Evolutionary conservation across 2,888 invertebrate species (phyloP).

Genomic region (Balanococcus diminutus): DNA sequence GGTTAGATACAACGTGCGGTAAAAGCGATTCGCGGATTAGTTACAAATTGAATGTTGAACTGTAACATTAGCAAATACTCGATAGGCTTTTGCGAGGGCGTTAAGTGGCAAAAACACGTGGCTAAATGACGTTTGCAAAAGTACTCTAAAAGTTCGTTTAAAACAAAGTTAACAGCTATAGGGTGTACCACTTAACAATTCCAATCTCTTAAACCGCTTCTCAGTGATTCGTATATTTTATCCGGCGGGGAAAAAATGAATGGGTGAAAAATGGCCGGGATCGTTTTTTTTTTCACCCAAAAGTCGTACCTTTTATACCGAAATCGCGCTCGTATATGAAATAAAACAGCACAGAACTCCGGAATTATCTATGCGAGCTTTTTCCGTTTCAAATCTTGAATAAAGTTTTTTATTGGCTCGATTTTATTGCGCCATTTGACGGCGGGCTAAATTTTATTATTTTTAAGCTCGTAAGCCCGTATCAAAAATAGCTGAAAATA

Average conservation of each 20-base stretch:
- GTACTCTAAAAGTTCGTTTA: conserved; percentile 54
- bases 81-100: conserved; percentile 53
- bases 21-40: conserved; percentile 29
- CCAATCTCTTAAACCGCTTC: background rate
- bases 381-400: conserved; percentile 27
- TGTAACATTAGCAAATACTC: conserved; percentile 54
- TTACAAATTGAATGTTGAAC: conserved; percentile 52
- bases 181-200: conserved; percentile 44
- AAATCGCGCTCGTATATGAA: background rate
- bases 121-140: conserved; percentile 54
- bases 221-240: conserved; percentile 38
- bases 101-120: conserved; percentile 53
- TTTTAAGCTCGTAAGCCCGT: background rate
- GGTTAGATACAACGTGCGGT: background rate
- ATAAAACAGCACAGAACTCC: background rate
- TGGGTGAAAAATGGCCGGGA: conserved; percentile 4
- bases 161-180: conserved; percentile 54
- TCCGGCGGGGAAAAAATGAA: background rate
- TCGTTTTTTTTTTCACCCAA: background rate
- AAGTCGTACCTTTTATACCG: background rate
- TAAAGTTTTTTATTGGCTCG: conserved; percentile 30
- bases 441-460: background rate
- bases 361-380: conserved; percentile 29
- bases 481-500: background rate
- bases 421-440: conserved; percentile 29